Conservation (phyloP, 2,113 vertebrate genomes). For the Bambusicola thoracicus region DNA sequence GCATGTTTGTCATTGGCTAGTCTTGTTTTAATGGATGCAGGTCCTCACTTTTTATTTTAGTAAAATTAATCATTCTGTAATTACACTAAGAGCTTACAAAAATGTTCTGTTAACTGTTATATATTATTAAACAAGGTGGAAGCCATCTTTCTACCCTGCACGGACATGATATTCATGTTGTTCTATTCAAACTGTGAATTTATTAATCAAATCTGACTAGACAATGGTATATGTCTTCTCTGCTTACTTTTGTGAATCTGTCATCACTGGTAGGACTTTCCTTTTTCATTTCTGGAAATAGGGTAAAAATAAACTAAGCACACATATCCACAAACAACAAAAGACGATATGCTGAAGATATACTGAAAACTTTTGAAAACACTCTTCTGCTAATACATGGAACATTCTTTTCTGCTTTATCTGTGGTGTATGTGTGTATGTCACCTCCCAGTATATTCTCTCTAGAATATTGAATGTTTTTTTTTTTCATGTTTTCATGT, state of each 20-base stretch:
- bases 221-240: not conserved
- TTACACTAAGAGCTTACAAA: not conserved
- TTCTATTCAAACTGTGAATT: not conserved
- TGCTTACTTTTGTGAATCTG: not conserved
- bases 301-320: not conserved
- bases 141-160: not conserved
- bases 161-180: not conserved
- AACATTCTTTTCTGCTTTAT: not conserved
- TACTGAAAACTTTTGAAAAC: not conserved
- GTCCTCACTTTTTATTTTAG: not conserved
- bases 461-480: not conserved
- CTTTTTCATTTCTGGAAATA: not conserved
- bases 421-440: not conserved
- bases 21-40: not conserved
- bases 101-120: not conserved
- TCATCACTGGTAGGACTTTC: not conserved
- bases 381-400: not conserved
- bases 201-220: not conserved
- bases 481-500: slow-evolving; percentile 32
- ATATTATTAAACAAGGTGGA: not conserved
- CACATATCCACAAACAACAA: not conserved
- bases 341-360: not conserved
- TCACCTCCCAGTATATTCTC: slow-evolving; percentile 10
- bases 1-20: not conserved
- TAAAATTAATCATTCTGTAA: not conserved